These are phyloP conservation scores for Herpailurus yagouaroundi DNA, from an alignment of 2,113 vertebrate species.

Conservation along the genomic window DNA sequence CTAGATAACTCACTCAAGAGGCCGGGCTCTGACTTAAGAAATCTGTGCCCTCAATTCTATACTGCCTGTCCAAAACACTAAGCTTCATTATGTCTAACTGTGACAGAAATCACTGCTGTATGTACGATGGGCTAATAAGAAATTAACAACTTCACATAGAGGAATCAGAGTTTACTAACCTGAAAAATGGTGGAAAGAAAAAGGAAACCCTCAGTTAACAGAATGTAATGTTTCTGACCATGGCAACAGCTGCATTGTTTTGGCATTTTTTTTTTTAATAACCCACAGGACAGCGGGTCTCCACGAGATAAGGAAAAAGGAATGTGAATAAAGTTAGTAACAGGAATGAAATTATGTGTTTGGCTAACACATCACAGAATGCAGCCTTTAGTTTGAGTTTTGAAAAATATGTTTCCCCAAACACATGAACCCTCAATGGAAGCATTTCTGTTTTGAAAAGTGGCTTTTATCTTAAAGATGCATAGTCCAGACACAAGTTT, in stretches of 20 bases:
- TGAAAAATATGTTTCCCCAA: neutral
- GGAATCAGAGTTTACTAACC: neutral
- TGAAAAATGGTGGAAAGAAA: neutral
- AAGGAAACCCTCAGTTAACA: neutral
- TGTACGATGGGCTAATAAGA: neutral
- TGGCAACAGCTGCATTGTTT: neutral
- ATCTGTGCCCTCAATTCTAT: no score
- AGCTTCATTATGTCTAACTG: neutral
- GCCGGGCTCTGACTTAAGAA: neutral
- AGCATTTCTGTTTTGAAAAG: neutral
- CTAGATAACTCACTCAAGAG: no score
- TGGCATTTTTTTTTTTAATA: neutral
- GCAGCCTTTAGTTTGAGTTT: neutral
- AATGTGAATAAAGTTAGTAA: neutral
- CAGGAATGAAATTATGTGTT: neutral
- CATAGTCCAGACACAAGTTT: neutral
- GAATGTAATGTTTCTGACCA: neutral
- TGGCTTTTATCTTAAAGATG: neutral
- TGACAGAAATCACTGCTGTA: neutral
- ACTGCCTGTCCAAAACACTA: neutral
- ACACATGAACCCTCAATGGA: neutral
- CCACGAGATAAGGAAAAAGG: neutral
- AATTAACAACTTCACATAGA: neutral
- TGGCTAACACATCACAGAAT: neutral
- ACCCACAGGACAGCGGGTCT: neutral